phyloP scores from a whole-genome alignment of 2,113 vertebrate species.

The Ammospiza nelsoni region DNA sequence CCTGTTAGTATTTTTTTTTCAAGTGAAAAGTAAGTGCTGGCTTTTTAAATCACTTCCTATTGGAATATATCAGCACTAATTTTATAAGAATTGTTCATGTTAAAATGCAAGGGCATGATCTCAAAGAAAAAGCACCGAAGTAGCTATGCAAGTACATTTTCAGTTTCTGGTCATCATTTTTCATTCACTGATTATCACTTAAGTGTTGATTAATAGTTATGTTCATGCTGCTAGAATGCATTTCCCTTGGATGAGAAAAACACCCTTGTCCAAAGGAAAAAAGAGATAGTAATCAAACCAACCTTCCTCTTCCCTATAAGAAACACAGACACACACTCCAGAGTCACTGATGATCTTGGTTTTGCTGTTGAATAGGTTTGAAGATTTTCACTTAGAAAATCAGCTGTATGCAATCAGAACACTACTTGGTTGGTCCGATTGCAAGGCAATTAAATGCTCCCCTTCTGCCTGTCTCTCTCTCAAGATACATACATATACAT shows the following conservation, averaged over 20 bases:
- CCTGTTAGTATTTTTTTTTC: background rate
- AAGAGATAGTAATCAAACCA: constrained; percentile 71
- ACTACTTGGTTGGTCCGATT: constrained; percentile 63
- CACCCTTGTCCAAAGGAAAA: constrained; percentile 55
- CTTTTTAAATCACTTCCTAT: constrained; percentile 67
- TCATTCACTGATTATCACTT: constrained; percentile 78
- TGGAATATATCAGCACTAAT: constrained; percentile 69
- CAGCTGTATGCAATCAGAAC: constrained; percentile 73
- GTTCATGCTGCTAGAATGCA: constrained; percentile 76
- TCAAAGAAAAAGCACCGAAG: constrained; percentile 48
- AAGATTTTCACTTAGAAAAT: constrained; percentile 67
- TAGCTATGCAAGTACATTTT: constrained; percentile 58
- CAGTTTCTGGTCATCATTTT: constrained; percentile 76
- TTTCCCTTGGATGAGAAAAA: constrained; percentile 76
- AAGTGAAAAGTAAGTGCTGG: constrained; percentile 46
- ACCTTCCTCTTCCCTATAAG: constrained; percentile 57
- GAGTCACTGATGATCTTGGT: constrained; percentile 60
- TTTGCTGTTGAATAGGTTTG: constrained; percentile 45
- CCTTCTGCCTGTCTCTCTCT: background rate
- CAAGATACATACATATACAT: background rate
- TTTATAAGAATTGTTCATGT: constrained; percentile 66
- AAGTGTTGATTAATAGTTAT: constrained; percentile 81
- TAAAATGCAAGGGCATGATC: constrained; percentile 72
- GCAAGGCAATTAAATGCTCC: constrained; percentile 62
- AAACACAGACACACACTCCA: constrained; percentile 60